phyloP scores from a whole-genome alignment of 1,140 invertebrate genomes.

The Lordiphosa stackelbergi region DNA sequence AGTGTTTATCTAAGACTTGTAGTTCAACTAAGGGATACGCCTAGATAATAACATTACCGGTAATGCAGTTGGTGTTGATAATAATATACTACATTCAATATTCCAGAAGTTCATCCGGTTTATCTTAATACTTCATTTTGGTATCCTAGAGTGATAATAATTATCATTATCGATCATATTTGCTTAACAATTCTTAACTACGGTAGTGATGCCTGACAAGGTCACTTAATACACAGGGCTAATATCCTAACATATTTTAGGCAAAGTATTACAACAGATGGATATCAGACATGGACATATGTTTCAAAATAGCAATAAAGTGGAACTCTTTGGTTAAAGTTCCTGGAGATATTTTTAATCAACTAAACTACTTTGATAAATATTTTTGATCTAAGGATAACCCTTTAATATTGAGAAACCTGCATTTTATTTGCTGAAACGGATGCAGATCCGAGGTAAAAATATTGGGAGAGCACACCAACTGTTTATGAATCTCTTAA shows the following conservation, averaged over 20 bases:
- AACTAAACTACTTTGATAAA: too few species aligned
- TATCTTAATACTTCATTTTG: neutral
- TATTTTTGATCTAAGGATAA: neutral
- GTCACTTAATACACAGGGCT: neutral
- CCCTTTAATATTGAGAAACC: neutral
- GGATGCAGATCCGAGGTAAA: conserved; percentile 1
- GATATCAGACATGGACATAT: too few species aligned
- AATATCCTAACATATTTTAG: too few species aligned
- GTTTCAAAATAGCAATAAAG: too few species aligned
- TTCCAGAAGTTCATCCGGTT: conserved; percentile 4
- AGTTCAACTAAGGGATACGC: neutral
- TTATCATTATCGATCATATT: too few species aligned
- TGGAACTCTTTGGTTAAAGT: too few species aligned
- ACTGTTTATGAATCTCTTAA: conserved; percentile 9
- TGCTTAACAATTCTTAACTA: neutral
- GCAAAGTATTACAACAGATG: too few species aligned
- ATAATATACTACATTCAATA: conserved; percentile 3
- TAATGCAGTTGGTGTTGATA: neutral
- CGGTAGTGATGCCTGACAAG: neutral
- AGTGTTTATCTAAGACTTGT: conserved; percentile 1
- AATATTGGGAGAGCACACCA: conserved; percentile 4
- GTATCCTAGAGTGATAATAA: neutral
- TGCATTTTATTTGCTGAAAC: conserved; percentile 9
- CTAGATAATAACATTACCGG: neutral
- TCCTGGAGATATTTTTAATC: too few species aligned